These are phyloP conservation scores for Columba livia DNA, from an alignment of 2,113 vertebrate species.

Conservation along the genomic window DNA sequence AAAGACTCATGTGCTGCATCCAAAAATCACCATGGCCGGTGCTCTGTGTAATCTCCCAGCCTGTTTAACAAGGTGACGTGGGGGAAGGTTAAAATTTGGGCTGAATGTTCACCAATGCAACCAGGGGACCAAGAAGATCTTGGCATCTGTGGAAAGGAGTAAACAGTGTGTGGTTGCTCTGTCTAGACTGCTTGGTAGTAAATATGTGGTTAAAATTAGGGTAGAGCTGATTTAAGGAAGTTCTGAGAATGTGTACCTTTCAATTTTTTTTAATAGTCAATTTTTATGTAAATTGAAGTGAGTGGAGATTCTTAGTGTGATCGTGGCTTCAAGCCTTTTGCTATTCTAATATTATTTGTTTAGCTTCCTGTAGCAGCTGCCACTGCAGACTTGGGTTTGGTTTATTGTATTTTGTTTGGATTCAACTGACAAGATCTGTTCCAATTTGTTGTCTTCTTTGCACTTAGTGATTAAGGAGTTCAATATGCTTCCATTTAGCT, in stretches of 20 bases:
- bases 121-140: neutral
- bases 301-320: neutral
- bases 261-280: neutral
- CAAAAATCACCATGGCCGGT: neutral
- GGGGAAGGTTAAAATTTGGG: neutral
- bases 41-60: neutral
- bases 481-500: constrained; percentile 36
- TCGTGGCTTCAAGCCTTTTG: neutral
- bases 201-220: neutral
- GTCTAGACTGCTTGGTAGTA: neutral
- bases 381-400: neutral
- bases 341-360: neutral
- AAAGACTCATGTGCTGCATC: neutral
- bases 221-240: neutral
- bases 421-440: neutral
- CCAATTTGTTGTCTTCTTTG: constrained; percentile 16
- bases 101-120: neutral
- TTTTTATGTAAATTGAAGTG: neutral
- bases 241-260: neutral
- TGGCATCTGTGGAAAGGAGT: neutral
- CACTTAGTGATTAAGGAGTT: neutral
- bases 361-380: neutral
- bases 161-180: neutral
- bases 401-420: neutral
- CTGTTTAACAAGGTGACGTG: neutral